Base-by-base conservation (phyloP, 23 tunicate species). In the Botrylloides violaceus region DNA sequence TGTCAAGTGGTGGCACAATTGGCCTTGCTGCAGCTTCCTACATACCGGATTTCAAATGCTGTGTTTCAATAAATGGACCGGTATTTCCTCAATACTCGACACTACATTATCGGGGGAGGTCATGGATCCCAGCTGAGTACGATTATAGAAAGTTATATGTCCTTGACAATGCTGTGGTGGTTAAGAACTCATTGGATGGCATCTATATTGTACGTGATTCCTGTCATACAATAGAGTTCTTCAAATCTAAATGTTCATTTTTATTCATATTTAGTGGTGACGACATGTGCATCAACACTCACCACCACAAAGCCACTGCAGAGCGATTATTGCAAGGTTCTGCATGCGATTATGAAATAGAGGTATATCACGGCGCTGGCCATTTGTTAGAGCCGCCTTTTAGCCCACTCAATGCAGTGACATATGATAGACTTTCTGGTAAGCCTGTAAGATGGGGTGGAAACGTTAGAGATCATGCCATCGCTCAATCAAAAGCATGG, bases 401-500 rank as follows among this genome's bases (percentile, higher is more conserved):
- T 29, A 36, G 58, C 22, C 61, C 74, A 19, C 74, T 34, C n/a
- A 26, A 1, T 12, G 2, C 58, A 39, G 0, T 68, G 0, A 36
- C 58, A 0, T 36, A 36, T 23, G 23, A 57, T 23, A 68, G 36
- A 36, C 29, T 68, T 20, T n/a, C 1, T 25, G 2, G 2, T 4
- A 26, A 34, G 19, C 25, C 56, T 12, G 29, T 20, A 26, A 0
- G 22, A 4, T 37, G 37, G 56, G 96, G 96, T 38, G 96, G 96
- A 2, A 55, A 72, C 24, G 30, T 61, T 29, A 18, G 24, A 32
- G 65, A 81, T 20, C 96, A 88, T 39, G 65, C 84, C 36, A 36
- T 36, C 24, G 96, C 96, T 18, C 96, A 88, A 65, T 72, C 71
- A 64, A 39, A 82, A 22, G 56, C 84, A 27, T 88, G 96, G 96